Base-by-base conservation (phyloP, 2,797 vertebrate genomes). In the Phoeniculus purpureus region DNA sequence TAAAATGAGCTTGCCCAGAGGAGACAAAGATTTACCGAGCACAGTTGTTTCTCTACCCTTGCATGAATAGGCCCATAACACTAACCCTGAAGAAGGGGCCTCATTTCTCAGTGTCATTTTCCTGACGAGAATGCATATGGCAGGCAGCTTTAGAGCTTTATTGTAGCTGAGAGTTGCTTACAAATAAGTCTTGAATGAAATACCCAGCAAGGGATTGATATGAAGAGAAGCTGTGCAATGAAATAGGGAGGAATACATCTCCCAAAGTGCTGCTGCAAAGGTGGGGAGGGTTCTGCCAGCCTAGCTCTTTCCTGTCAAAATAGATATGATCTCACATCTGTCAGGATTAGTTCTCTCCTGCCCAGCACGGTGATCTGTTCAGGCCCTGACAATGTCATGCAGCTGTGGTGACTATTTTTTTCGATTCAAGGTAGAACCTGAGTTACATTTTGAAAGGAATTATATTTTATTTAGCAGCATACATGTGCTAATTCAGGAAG, bases 161-260 rank as follows among this genome's bases (percentile, higher is more conserved):
- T 86, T 90, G 94, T 90, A 93, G 87, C 94, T 96, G 88, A 94
- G 89, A 86, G 94, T 92, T 96, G 94, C 95, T 94, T 96, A 95
- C 95, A 96, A 95, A 94, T 94, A 95, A 97, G 89, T 94, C 88
- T 92, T 93, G 94, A 94, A 92, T 96, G 86, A 95, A 95, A 96
- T 89, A 90, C 88, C 88, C 71, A 82, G 92, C 60, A 80, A 94
- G 87, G 91, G 90, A 87, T 92, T 92, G 93, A 93, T 89, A 82
- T 48, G 81, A 94, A 92, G 94, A 94, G 92, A 88, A 94, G 92
- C 90, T 91, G 78, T 81, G 87, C 85, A 65, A 76, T 93, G 93
- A 94, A 96, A 94, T 94, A 91, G 90, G 81, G 82, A 92, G 82
- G 87, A 91, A 94, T 93, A 86, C 87, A 75, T 95, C 93, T 96